phyloP scores from a whole-genome alignment of 2,797 vertebrate genomes.

The Syngnathus rostellatus region DNA sequence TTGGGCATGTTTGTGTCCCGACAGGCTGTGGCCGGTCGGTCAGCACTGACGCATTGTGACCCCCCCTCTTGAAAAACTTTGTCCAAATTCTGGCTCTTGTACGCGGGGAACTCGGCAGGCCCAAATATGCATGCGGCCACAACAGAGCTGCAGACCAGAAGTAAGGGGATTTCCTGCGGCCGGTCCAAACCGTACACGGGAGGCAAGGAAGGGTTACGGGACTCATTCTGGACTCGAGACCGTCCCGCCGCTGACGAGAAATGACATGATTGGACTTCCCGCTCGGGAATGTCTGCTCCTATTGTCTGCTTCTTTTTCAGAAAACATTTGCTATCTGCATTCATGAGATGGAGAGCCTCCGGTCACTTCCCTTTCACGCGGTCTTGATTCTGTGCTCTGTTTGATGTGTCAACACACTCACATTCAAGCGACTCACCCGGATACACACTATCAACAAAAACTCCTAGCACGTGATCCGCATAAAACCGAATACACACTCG shows the following conservation, averaged over 20 bases:
- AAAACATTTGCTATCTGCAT: slow-evolving; percentile 36
- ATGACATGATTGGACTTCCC: slow-evolving; percentile 40
- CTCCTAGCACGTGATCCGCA: slow-evolving; percentile 16
- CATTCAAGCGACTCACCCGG: slow-evolving; percentile 31
- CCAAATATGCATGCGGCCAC: slow-evolving; percentile 53
- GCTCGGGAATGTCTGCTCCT: slow-evolving; percentile 44
- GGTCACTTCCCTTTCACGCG: slow-evolving; percentile 20
- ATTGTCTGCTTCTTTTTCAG: slow-evolving; percentile 33
- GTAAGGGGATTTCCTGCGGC: slow-evolving; percentile 61
- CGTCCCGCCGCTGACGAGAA: slow-evolving; percentile 33
- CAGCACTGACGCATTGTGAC: slow-evolving; percentile 15
- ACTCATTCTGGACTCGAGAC: slow-evolving; percentile 28
- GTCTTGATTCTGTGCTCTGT: slow-evolving; percentile 23
- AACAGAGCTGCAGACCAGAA: slow-evolving; percentile 47
- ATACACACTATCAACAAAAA: slow-evolving; percentile 27
- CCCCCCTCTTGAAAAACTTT: slow-evolving; percentile 10
- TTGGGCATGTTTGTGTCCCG: slow-evolving; percentile 32
- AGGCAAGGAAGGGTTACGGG: slow-evolving; percentile 13
- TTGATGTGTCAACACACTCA: slow-evolving; percentile 44
- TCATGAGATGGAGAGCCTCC: slow-evolving; percentile 26
- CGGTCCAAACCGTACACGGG: slow-evolving; percentile 26
- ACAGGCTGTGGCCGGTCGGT: slow-evolving; percentile 30
- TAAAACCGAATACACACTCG: slow-evolving; percentile 9
- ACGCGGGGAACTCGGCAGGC: slow-evolving; percentile 38
- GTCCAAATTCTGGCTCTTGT: slow-evolving; percentile 40